These are phyloP conservation scores for Myzus persicae DNA, from an alignment of 1,140 invertebrate genomes.

Conservation along the genomic window DNA sequence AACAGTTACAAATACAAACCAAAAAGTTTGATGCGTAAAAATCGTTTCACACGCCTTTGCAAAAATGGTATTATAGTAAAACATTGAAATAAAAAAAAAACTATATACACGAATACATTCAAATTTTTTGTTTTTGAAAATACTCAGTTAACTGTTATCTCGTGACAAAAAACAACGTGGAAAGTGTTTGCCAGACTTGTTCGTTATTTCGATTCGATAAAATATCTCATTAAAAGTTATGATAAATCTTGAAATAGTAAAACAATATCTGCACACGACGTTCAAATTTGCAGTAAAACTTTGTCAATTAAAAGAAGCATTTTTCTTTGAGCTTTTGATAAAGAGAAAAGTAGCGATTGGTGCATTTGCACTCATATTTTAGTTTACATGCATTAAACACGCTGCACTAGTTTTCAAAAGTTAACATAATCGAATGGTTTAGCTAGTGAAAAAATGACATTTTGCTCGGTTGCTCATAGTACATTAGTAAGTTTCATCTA, in stretches of 20 bases:
- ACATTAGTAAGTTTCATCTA: too few relatives aligned
- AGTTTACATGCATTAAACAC: background rate
- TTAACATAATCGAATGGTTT: background rate
- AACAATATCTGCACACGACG: background rate
- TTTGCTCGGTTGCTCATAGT: background rate
- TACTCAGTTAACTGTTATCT: background rate
- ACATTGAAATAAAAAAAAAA: background rate
- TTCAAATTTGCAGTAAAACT: background rate
- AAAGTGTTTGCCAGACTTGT: background rate
- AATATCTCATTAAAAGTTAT: slow-evolving; percentile 34
- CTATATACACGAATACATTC: background rate
- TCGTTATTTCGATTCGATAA: background rate
- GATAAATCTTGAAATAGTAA: background rate
- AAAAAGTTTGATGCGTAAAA: background rate
- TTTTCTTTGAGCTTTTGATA: background rate
- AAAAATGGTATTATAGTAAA: background rate
- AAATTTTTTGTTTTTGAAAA: background rate
- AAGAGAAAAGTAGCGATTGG: background rate
- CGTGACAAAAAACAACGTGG: background rate
- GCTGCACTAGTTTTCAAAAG: background rate
- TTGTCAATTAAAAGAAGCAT: slow-evolving; percentile 10
- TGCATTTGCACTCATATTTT: background rate
- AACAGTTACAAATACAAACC: background rate
- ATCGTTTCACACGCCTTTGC: background rate
- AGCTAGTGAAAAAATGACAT: background rate